A percentile compares a stretch with the other conserved stretches of the same genome.
These are phyloP conservation scores for Tamias sibiricus DNA, from an alignment of 2,113 vertebrate genomes.

Conservation along the genomic window DNA sequence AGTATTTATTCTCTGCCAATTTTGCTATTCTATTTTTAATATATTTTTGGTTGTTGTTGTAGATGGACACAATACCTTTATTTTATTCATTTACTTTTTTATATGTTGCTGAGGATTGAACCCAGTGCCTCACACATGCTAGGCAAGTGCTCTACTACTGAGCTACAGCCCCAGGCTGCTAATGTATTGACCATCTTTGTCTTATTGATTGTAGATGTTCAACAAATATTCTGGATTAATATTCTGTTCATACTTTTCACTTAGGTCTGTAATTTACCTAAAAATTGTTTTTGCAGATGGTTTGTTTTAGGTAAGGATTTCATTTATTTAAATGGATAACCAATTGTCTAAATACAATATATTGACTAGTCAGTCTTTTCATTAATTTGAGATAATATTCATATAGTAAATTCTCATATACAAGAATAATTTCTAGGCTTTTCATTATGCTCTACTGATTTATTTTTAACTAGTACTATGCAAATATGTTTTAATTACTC, in stretches of 20 bases:
- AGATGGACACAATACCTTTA: too few relatives aligned
- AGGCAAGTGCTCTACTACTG: too few relatives aligned
- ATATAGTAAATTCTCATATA: slow-evolving; percentile 28
- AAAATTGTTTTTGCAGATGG: slow-evolving; percentile 42
- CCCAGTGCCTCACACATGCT: too few relatives aligned
- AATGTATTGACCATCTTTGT: not conserved
- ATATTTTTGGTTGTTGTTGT: too few relatives aligned
- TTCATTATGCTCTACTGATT: not conserved
- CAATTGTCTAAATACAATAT: not conserved
- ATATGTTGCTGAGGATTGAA: too few relatives aligned
- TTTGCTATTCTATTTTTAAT: too few relatives aligned
- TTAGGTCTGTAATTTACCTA: not conserved
- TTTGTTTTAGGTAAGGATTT: not conserved
- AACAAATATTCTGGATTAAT: slow-evolving; percentile 11
- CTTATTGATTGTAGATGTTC: not conserved
- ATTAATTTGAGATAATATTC: not conserved
- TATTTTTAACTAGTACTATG: slow-evolving; percentile 50
- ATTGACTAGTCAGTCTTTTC: slow-evolving; percentile 16
- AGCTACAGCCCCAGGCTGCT: not conserved
- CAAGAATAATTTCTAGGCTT: not conserved
- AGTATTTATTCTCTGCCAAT: not conserved
- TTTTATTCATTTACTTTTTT: too few relatives aligned
- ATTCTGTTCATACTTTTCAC: not conserved
- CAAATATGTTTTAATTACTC: slow-evolving; percentile 49
- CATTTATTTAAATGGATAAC: slow-evolving; percentile 47